These are phyloP conservation scores for Chaetops frenatus DNA, from an alignment of 2,113 vertebrate genomes.

Conservation along the genomic window DNA sequence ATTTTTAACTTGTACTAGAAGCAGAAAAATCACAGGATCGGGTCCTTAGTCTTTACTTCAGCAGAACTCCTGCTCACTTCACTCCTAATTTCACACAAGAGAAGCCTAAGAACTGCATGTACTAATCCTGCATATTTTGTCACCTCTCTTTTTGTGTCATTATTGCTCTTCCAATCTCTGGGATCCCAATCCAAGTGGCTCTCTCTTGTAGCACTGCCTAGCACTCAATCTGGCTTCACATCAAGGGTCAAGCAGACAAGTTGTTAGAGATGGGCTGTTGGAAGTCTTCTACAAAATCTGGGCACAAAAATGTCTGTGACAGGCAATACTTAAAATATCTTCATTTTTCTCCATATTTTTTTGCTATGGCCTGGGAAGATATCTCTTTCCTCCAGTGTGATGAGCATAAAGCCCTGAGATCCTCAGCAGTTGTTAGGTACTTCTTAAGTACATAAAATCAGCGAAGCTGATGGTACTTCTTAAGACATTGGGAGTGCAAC, in stretches of 20 bases:
- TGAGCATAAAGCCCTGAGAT: not conserved
- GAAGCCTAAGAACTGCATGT: slow-evolving; percentile 51
- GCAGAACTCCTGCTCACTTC: slow-evolving; percentile 36
- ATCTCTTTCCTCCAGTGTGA: not conserved
- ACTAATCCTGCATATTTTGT: slow-evolving; percentile 61
- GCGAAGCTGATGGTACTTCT: not conserved
- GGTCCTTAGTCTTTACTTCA: slow-evolving; percentile 11
- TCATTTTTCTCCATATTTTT: not conserved
- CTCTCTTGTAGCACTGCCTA: slow-evolving; percentile 32
- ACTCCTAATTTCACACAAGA: slow-evolving; percentile 54
- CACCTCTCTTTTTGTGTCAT: slow-evolving; percentile 34
- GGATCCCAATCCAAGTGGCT: slow-evolving; percentile 43
- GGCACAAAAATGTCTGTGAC: slow-evolving; percentile 17
- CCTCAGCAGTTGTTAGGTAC: not conserved
- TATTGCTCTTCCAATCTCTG: slow-evolving; percentile 45
- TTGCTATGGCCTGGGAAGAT: not conserved
- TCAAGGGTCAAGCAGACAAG: slow-evolving; percentile 52
- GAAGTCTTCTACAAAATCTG: slow-evolving; percentile 39
- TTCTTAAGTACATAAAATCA: not conserved
- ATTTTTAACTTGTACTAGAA: slow-evolving; percentile 23
- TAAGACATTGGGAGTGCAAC: not conserved
- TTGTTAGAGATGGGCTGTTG: slow-evolving; percentile 52
- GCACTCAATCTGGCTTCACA: slow-evolving; percentile 56
- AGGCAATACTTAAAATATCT: slow-evolving; percentile 39
- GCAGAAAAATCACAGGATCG: slow-evolving; percentile 30